These are phyloP conservation scores for Megalonaias nervosa DNA, from an alignment of 1,140 invertebrate genomes.

Conservation along the genomic window DNA sequence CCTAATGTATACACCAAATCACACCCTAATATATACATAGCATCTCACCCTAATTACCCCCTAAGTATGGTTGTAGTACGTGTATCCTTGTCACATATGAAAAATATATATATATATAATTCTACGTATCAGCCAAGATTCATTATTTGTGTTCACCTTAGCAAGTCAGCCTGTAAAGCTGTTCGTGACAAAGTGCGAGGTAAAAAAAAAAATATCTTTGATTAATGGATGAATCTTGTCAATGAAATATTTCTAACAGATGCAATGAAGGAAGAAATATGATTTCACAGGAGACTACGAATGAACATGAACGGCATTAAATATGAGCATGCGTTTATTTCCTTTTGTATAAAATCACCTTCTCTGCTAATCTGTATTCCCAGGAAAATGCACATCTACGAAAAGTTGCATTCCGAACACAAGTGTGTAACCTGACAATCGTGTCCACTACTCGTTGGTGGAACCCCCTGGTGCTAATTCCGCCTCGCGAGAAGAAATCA, in stretches of 20 bases:
- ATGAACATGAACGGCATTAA: not conserved
- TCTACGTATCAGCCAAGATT: too few species aligned
- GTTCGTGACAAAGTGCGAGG: too few species aligned
- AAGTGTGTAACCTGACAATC: constrained; percentile 31
- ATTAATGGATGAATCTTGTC: not conserved
- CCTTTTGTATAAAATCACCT: constrained; percentile 25
- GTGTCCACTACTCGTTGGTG: constrained; percentile 38
- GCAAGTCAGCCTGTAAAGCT: too few species aligned
- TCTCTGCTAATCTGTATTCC: constrained; percentile 36
- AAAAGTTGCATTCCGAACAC: constrained; percentile 6
- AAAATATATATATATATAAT: too few species aligned
- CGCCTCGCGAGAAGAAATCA: constrained; percentile 41
- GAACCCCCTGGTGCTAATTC: constrained; percentile 36
- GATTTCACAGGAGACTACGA: not conserved
- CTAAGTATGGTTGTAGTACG: not conserved
- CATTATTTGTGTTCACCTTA: too few species aligned
- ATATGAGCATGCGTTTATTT: not conserved
- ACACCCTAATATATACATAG: not conserved
- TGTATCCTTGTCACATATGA: not conserved
- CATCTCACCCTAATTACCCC: too few species aligned
- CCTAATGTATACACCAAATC: not conserved
- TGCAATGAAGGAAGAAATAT: not conserved
- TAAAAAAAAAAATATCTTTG: not conserved
- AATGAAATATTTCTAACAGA: not conserved
- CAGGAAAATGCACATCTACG: constrained; percentile 35